Base-by-base conservation (phyloP, 2,113 vertebrate species). In the Phrynosoma blainvillii region DNA sequence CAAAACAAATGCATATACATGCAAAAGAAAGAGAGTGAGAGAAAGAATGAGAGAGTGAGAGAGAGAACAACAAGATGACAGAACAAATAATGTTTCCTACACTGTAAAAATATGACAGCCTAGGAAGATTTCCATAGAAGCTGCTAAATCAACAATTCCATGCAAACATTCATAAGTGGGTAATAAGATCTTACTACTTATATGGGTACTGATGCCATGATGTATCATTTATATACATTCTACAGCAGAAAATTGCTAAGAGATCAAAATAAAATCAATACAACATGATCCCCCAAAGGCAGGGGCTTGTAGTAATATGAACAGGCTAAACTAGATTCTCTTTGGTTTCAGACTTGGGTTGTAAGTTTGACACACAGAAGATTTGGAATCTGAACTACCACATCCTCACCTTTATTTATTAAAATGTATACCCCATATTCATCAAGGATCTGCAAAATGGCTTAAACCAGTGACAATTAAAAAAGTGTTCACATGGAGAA, bases 1-100 rank as follows among this genome's bases (percentile, higher is more conserved):
- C 66, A 84, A 73, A 42, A 88, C 74, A 88, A 88, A 84, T 70
- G 56, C 25, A 82, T 32, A 82, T 74, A n/a, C 42, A 66, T 68
- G 32, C 80, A 88, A 65, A 54, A 52, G 40, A 65, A 54, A 52
- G 40, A 82, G 1, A n/a, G 6, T 1, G 30, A 18, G 5, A 1
- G 30, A 4, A 36, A 30, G 70, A 68, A 3, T 12, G 10, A 52
- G 54, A 75, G 54, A 76, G 56, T 36, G 59, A 62, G 32, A 30
- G 13, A 30, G 13, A 73, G 32, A 36, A 36, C 16, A 74, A 74
- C 23, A 75, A 23, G 30, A 85, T 27, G 62, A 66, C 27, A 47
- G 30, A 77, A 88, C 27, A 36, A 52, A 16, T 27, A 52, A 65
- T 36, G 3, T 54, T 77, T 68, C 47, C 73, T 68, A 77, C 23